phyloP scores from a whole-genome alignment of 2,888 invertebrate species.

The Tubiluchus corallicola region DNA sequence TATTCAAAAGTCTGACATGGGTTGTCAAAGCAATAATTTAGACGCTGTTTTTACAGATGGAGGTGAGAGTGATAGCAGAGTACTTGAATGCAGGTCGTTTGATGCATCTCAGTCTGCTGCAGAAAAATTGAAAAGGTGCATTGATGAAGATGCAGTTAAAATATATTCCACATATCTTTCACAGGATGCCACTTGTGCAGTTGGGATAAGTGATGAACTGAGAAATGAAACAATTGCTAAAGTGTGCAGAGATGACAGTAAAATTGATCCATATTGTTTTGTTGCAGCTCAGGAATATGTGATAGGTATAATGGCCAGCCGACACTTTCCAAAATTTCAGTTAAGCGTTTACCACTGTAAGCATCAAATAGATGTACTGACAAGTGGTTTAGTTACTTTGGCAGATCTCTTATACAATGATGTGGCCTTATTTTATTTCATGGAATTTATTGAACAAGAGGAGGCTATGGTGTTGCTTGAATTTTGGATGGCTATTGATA shows the following conservation, averaged over 20 bases:
- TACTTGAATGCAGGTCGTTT: too few relatives aligned
- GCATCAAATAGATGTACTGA: constrained; percentile 77
- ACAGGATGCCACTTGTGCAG: constrained; percentile 40
- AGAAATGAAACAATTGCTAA: constrained; percentile 35
- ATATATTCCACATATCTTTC: constrained; percentile 60
- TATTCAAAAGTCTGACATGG: too few relatives aligned
- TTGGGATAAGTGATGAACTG: constrained; percentile 28
- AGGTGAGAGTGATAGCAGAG: too few relatives aligned
- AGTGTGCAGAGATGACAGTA: constrained; percentile 45
- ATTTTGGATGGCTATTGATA: constrained; percentile 72
- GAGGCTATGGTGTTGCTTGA: constrained; percentile 54
- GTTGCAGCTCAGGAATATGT: constrained; percentile 49
- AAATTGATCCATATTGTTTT: constrained; percentile 49
- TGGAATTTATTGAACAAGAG: constrained; percentile 87
- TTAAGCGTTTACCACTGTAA: constrained; percentile 71
- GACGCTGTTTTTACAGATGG: too few relatives aligned
- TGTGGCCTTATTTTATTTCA: constrained; percentile 75
- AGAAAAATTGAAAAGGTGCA: constrained; percentile 15
- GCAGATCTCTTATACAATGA: constrained; percentile 79
- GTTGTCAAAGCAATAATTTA: too few relatives aligned
- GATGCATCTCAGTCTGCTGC: neutral
- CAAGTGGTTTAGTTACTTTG: constrained; percentile 53
- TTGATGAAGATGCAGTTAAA: constrained; percentile 39
- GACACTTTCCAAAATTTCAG: constrained; percentile 56
- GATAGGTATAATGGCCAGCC: constrained; percentile 44